Percentiles rank a stretch among this genome's conserved stretches.
Evolutionary conservation across 2,888 invertebrate genomes (phyloP).

Genomic region (Cetonia aurata): DNA sequence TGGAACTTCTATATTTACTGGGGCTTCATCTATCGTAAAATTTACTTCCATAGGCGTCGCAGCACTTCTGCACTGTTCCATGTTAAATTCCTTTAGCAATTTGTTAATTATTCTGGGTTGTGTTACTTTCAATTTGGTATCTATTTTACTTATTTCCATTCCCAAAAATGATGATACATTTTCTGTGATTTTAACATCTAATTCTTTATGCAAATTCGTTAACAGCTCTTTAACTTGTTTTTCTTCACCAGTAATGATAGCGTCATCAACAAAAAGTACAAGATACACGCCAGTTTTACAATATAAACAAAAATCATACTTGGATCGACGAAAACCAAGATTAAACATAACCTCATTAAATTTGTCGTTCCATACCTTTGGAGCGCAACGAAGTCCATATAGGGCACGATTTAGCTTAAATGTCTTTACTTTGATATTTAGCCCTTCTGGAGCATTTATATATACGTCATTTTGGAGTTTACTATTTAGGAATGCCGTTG

Average conservation of each 20-base stretch:
- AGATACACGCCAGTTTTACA: too few species aligned
- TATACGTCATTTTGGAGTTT: slow-evolving; percentile 39
- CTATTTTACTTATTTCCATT: too few species aligned
- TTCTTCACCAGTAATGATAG: slow-evolving; percentile 18
- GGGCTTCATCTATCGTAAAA: slow-evolving; percentile 7
- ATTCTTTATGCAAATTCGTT: slow-evolving; percentile 12
- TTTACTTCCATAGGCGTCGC: slow-evolving; percentile 36
- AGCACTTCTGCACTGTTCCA: slow-evolving; percentile 14
- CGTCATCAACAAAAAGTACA: too few species aligned
- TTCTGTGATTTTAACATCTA: slow-evolving; percentile 20
- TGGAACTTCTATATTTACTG: slow-evolving; percentile 33
- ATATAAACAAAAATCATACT: too few species aligned
- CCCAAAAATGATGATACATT: too few species aligned
- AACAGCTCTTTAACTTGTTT: slow-evolving; percentile 8
- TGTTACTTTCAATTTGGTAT: slow-evolving; percentile 2
- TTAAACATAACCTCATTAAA: slow-evolving; percentile 29
- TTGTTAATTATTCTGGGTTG: slow-evolving; percentile 21
- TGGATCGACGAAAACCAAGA: slow-evolving; percentile 29
- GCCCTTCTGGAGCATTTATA: slow-evolving; percentile 30
- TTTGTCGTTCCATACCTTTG: slow-evolving; percentile 39
- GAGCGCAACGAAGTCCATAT: slow-evolving; percentile 37
- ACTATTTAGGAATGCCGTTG: slow-evolving; percentile 45
- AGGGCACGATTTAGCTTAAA: slow-evolving; percentile 23
- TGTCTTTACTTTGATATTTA: not conserved
- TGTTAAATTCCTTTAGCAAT: slow-evolving; percentile 29